These are phyloP conservation scores for Yponomeuta cagnagella DNA, from an alignment of 2,888 invertebrate genomes.

Conservation along the genomic window DNA sequence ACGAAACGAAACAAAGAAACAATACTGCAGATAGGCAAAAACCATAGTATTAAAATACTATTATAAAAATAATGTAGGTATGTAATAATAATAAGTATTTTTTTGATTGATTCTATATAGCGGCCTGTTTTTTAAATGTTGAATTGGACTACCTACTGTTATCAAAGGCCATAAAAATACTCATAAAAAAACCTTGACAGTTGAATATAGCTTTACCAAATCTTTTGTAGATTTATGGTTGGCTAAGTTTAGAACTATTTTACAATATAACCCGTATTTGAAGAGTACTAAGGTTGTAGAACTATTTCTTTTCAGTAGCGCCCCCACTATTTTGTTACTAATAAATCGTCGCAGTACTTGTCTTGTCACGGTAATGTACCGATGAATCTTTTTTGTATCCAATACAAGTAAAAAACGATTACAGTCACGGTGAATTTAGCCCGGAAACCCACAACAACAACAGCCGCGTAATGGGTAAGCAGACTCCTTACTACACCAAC, in stretches of 20 bases:
- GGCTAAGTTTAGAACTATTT: background rate
- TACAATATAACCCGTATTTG: background rate
- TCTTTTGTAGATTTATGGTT: background rate
- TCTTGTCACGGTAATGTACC: slow-evolving; percentile 41
- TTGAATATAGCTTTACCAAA: background rate
- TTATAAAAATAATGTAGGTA: too few relatives aligned
- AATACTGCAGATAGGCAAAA: background rate
- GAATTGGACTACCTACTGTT: too few relatives aligned
- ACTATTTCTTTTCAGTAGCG: background rate
- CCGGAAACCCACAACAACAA: slow-evolving; percentile 26
- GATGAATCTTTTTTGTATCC: slow-evolving; percentile 35
- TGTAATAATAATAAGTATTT: too few relatives aligned
- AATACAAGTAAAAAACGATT: slow-evolving; percentile 26
- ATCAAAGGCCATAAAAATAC: too few relatives aligned
- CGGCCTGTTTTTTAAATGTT: too few relatives aligned
- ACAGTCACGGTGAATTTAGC: slow-evolving; percentile 30
- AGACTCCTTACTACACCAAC: slow-evolving; percentile 15
- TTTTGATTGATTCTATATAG: too few relatives aligned
- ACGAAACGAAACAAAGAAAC: background rate
- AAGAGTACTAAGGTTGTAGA: background rate
- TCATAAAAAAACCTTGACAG: too few relatives aligned
- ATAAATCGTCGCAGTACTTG: background rate
- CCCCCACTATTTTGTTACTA: background rate
- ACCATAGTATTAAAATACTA: background rate
- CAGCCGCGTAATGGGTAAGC: slow-evolving; percentile 62